These are phyloP conservation scores for Chinchilla lanigera DNA, from an alignment of 2,113 vertebrate genomes.

Conservation along the genomic window DNA sequence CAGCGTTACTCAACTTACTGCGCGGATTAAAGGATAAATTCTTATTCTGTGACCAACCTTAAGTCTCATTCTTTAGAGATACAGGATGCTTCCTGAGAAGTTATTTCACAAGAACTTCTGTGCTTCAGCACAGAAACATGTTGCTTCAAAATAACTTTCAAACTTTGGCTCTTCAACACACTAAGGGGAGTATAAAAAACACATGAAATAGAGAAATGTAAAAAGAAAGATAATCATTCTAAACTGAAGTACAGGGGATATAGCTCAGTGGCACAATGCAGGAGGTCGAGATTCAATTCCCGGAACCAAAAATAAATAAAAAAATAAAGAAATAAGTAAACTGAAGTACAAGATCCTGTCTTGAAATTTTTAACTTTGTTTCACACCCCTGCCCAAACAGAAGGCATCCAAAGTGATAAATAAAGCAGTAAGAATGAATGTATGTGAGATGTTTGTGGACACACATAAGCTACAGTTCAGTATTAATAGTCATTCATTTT, in stretches of 20 bases:
- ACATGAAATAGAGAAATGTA: background rate
- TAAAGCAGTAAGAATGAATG: background rate
- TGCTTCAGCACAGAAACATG: background rate
- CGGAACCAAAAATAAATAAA: too few relatives aligned
- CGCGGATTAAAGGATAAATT: constrained; percentile 15
- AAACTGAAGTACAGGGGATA: background rate
- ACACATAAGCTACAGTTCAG: background rate
- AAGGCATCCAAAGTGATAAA: background rate
- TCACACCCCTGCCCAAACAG: background rate
- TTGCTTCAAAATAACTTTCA: constrained; percentile 27
- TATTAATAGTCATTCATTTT: constrained; percentile 29
- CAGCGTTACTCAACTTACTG: background rate
- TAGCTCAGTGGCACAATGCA: too few relatives aligned
- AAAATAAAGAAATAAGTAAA: too few relatives aligned
- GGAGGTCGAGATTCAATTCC: too few relatives aligned
- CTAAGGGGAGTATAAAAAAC: background rate
- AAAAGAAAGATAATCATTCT: constrained; percentile 30
- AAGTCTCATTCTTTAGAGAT: background rate
- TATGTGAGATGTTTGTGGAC: background rate
- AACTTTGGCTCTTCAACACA: background rate
- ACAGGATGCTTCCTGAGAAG: background rate
- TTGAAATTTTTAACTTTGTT: background rate
- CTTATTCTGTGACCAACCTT: constrained; percentile 13
- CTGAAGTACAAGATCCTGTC: background rate
- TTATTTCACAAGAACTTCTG: background rate